These are phyloP conservation scores for Villa cingulata DNA, from an alignment of 2,888 invertebrate species.

Conservation along the genomic window DNA sequence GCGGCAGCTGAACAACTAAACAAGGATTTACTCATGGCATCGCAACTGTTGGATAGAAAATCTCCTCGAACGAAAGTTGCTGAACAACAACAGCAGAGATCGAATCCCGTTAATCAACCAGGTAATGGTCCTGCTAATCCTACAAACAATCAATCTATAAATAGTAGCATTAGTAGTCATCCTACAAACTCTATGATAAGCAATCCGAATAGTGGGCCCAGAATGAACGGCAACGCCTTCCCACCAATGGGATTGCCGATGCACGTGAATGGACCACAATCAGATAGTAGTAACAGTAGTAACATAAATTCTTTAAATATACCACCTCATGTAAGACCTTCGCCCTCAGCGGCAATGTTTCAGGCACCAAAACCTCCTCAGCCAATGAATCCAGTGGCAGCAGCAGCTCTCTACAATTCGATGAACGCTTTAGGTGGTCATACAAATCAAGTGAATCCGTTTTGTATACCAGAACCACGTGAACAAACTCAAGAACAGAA, in stretches of 20 bases:
- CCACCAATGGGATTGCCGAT: conserved; percentile 41
- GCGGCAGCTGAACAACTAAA: conserved; percentile 73
- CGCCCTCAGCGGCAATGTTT: conserved; percentile 61
- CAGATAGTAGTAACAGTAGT: conserved; percentile 39
- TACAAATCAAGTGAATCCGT: conserved; percentile 37
- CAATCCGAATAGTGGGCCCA: conserved; percentile 39
- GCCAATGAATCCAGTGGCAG: conserved; percentile 40
- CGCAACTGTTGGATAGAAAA: conserved; percentile 68
- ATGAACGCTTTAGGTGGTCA: conserved; percentile 44
- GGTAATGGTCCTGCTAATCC: conserved; percentile 35
- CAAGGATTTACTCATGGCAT: conserved; percentile 70
- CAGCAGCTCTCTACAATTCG: conserved; percentile 50
- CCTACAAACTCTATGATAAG: not conserved
- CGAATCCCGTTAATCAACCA: conserved; percentile 31
- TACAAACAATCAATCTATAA: conserved; percentile 21
- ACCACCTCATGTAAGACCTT: conserved; percentile 52
- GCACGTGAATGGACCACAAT: conserved; percentile 31
- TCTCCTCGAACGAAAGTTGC: conserved; percentile 50
- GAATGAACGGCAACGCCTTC: conserved; percentile 43
- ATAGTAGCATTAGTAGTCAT: conserved; percentile 7
- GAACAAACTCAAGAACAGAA: conserved; percentile 73
- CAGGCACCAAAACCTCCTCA: conserved; percentile 71
- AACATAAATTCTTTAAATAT: conserved; percentile 44
- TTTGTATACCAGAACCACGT: conserved; percentile 46
- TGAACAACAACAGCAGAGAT: conserved; percentile 26